These are phyloP conservation scores for Basileuterus tristriatus DNA, from an alignment of 2,797 vertebrate genomes.

Conservation along the genomic window DNA sequence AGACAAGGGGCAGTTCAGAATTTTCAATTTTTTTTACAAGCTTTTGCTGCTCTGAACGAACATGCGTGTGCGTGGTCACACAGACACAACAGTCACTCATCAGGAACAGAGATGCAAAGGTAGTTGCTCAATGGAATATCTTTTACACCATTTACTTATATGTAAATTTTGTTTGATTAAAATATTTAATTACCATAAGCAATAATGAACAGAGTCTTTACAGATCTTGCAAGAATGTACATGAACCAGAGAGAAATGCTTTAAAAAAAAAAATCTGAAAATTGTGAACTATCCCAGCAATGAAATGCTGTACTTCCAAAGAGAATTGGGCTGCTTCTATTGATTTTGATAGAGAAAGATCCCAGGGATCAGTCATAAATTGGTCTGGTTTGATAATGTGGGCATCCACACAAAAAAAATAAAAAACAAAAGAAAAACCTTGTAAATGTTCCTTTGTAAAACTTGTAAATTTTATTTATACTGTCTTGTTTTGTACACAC, in stretches of 20 bases:
- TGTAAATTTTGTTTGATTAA: constrained; percentile 65
- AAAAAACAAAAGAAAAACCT: constrained; percentile 63
- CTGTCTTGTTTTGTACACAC: constrained; percentile 92
- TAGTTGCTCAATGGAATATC: constrained; percentile 37
- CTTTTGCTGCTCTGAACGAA: constrained; percentile 49
- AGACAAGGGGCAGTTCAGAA: constrained; percentile 74
- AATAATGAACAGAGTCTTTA: constrained; percentile 80
- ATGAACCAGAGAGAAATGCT: constrained; percentile 74
- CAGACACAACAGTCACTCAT: not conserved
- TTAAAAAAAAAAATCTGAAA: constrained; percentile 75
- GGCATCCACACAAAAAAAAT: constrained; percentile 81
- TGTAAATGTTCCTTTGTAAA: constrained; percentile 99
- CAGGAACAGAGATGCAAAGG: constrained; percentile 40
- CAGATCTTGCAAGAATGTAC: constrained; percentile 74
- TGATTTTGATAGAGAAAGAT: constrained; percentile 82
- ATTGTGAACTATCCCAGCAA: constrained; percentile 80
- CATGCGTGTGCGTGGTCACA: not conserved
- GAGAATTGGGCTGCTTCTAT: constrained; percentile 91
- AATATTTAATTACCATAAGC: constrained; percentile 77
- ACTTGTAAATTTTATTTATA: constrained; percentile 99
- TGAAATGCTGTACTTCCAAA: constrained; percentile 90
- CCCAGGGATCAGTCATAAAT: constrained; percentile 82
- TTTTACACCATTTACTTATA: constrained; percentile 56
- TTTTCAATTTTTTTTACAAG: constrained; percentile 65
- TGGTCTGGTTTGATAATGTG: constrained; percentile 82